Conservation (phyloP, 2,888 invertebrate species). For the Heteromyza rotundicornis region DNA sequence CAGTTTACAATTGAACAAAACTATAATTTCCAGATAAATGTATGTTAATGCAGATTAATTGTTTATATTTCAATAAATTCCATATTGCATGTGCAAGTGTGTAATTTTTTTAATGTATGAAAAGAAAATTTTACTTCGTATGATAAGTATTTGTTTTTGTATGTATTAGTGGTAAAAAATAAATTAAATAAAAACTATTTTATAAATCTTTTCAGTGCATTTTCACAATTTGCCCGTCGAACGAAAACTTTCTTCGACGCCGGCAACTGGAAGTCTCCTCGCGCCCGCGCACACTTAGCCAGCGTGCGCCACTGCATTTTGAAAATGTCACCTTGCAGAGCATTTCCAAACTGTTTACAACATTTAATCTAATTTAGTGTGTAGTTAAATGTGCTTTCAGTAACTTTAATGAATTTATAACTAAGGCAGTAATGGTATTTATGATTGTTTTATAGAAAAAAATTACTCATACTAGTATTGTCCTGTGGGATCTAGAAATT, state of each 20-base stretch:
- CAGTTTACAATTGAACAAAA: too few species aligned
- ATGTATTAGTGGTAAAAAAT: too few species aligned
- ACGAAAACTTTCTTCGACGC: constrained; percentile 55
- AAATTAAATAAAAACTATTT: constrained; percentile 17
- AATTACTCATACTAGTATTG: constrained; percentile 48
- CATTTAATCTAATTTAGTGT: neutral
- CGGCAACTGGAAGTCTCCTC: constrained; percentile 63
- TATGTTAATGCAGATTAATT: too few species aligned
- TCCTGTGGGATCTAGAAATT: constrained; percentile 58
- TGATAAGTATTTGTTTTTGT: too few species aligned
- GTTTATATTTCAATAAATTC: too few species aligned
- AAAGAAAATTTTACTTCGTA: too few species aligned
- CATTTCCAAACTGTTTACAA: constrained; percentile 22
- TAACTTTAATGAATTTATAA: constrained; percentile 6
- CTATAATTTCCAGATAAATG: too few species aligned
- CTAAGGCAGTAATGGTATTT: constrained; percentile 50
- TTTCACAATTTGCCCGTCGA: neutral
- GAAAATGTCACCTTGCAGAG: constrained; percentile 11
- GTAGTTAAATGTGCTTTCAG: neutral
- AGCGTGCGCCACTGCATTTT: constrained; percentile 45
- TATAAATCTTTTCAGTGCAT: neutral
- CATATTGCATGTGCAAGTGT: too few species aligned
- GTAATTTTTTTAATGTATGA: too few species aligned
- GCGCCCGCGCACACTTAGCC: constrained; percentile 60
- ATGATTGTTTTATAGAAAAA: neutral